Evolutionary conservation across 2,797 vertebrate genomes (phyloP).

Genomic region (Psittacula echo): DNA sequence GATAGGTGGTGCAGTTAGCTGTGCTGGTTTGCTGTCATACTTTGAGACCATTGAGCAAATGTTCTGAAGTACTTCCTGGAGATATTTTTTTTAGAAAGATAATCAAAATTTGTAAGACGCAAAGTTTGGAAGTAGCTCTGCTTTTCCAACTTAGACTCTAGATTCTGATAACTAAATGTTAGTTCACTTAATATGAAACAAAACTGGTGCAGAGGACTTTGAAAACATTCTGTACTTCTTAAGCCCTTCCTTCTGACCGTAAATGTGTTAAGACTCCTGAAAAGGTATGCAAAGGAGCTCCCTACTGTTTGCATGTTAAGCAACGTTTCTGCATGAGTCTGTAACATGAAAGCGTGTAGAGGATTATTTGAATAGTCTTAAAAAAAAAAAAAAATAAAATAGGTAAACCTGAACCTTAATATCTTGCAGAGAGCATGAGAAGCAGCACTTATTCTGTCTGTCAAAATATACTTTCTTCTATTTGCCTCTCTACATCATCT

Average conservation of each 20-base stretch:
- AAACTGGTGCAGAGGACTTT: not conserved
- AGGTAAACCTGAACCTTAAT: not conserved
- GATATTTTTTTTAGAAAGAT: not conserved
- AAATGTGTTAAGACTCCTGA: not conserved
- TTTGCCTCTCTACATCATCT: not conserved
- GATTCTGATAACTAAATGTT: not conserved
- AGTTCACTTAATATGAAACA: not conserved
- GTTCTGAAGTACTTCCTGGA: not conserved
- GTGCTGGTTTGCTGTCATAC: not conserved
- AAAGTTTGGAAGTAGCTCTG: not conserved
- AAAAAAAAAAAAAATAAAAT: not conserved
- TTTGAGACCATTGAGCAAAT: not conserved
- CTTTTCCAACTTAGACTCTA: not conserved
- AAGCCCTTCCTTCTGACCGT: not conserved
- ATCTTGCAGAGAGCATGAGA: not conserved
- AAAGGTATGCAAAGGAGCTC: not conserved
- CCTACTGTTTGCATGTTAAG: not conserved
- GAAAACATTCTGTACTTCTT: not conserved
- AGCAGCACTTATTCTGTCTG: not conserved
- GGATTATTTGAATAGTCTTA: not conserved
- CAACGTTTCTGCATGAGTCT: not conserved
- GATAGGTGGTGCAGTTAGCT: not conserved
- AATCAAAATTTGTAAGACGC: not conserved
- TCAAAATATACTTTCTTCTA: not conserved
- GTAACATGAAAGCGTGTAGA: not conserved